Base-by-base conservation (phyloP, 1,140 invertebrate genomes). In the Neodiprion virginianus region DNA sequence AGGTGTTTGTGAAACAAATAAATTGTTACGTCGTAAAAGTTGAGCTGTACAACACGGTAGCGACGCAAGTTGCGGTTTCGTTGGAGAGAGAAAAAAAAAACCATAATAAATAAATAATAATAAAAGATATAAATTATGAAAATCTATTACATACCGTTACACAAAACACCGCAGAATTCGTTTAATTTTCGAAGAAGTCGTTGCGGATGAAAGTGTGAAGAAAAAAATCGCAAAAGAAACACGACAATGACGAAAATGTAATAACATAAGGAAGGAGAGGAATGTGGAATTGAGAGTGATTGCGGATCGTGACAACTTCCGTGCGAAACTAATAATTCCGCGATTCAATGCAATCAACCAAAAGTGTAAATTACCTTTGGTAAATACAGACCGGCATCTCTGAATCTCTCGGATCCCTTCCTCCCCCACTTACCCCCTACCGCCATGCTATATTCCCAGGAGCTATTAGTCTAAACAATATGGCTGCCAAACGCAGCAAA, bases 391-490 rank as follows among this genome's bases (percentile, higher is more conserved):
- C 69, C 66, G 72, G 40, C 48, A 72, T 70, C 75, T 75, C 77
- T 79, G 67, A 67, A 75, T 78, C 69, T 80, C 71, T 79, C 72
- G 47, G 74, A 61, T n/a, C 21, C 53, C 53, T 79, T 77, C 80
- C 78, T 78, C 78, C 72, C 78, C 72, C 72, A 77, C 71, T 76
- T 80, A 79, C 81, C 77, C 80, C 78, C 78, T 78, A 71, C 79
- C 77, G 76, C 72, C 72, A 77, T 71, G 76, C 79, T 79, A 80
- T 83, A 84, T 82, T 87, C 82, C 81, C 83, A 83, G 79, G 79
- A 87, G 84, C 83, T 84, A 86, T 87, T 87, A 86, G 84, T 82
- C 80, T 84, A 86, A 87, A 85, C 85, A 85, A 86, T 86, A 87
- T 85, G 85, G 82, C 86, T 85, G 86, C 82, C 85, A 86, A 87